Conservation (phyloP, 2,113 vertebrate species). For the Urocolius indicus region DNA sequence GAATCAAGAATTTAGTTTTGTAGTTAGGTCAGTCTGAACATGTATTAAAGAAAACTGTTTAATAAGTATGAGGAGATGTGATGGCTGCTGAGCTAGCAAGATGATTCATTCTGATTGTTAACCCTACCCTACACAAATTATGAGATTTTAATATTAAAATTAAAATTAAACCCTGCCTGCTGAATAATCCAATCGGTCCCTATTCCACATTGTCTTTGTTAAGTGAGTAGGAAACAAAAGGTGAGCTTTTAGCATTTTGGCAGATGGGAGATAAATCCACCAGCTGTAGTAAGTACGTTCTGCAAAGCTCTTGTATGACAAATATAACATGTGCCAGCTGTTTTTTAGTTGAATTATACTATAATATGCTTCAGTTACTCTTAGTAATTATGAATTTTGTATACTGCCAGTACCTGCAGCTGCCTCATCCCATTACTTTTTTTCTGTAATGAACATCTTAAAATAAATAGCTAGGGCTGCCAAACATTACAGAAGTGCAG, state of each 20-base stretch:
- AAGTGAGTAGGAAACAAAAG: conserved; percentile 70
- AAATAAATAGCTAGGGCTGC: conserved; percentile 68
- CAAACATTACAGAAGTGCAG: conserved; percentile 71
- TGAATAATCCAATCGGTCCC: conserved; percentile 3
- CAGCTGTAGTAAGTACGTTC: conserved; percentile 67
- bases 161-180: background rate
- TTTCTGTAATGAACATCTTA: conserved; percentile 67
- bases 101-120: background rate
- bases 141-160: background rate
- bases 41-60: background rate
- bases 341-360: conserved; percentile 75
- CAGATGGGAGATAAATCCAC: conserved; percentile 59
- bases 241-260: conserved; percentile 55
- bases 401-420: conserved; percentile 81
- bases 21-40: background rate
- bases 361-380: conserved; percentile 81
- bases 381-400: conserved; percentile 79
- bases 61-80: background rate
- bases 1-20: background rate
- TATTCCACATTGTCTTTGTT: conserved; percentile 12
- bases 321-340: conserved; percentile 76
- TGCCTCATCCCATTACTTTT: conserved; percentile 75
- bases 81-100: background rate
- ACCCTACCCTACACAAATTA: background rate
- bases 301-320: conserved; percentile 72